phyloP scores from a whole-genome alignment of 2,113 vertebrate species.

The Larimichthys crocea region DNA sequence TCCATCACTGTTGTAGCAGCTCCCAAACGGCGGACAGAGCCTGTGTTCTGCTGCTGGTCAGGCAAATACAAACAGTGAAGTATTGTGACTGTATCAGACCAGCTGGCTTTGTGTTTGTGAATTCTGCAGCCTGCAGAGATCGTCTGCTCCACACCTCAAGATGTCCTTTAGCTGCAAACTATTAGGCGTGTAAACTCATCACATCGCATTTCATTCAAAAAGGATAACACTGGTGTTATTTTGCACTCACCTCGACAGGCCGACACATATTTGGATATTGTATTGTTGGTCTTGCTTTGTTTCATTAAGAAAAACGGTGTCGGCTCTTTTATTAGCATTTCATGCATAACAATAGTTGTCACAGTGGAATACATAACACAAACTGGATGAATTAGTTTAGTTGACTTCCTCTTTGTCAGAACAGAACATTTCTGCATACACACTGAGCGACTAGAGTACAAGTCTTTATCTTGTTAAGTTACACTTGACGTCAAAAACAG shows the following conservation, averaged over 20 bases:
- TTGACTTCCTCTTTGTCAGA: background rate
- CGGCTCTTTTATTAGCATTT: background rate
- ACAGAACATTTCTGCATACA: slow-evolving; percentile 15
- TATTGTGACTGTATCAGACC: slow-evolving; percentile 81
- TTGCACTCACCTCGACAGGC: slow-evolving; percentile 8
- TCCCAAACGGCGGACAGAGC: slow-evolving; percentile 69
- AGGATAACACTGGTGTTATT: slow-evolving; percentile 21
- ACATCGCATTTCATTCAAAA: slow-evolving; percentile 61
- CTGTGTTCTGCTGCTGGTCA: slow-evolving; percentile 75
- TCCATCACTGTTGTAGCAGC: slow-evolving; percentile 67
- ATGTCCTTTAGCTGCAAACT: slow-evolving; percentile 81
- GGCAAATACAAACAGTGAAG: slow-evolving; percentile 80
- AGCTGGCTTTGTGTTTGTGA: slow-evolving; percentile 80
- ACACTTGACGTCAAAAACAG: slow-evolving; percentile 23
- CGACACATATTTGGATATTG: no score
- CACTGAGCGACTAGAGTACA: background rate
- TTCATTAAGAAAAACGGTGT: background rate
- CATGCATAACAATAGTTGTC: slow-evolving; percentile 6
- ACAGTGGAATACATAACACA: background rate
- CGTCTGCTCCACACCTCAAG: slow-evolving; percentile 79
- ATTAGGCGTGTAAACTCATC: slow-evolving; percentile 65
- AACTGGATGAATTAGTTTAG: background rate
- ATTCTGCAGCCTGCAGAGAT: slow-evolving; percentile 79
- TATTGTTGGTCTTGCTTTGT: background rate
- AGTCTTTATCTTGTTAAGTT: slow-evolving; percentile 34